phyloP scores from a whole-genome alignment of 2,797 vertebrate species.

The Sebastes hubbsi region DNA sequence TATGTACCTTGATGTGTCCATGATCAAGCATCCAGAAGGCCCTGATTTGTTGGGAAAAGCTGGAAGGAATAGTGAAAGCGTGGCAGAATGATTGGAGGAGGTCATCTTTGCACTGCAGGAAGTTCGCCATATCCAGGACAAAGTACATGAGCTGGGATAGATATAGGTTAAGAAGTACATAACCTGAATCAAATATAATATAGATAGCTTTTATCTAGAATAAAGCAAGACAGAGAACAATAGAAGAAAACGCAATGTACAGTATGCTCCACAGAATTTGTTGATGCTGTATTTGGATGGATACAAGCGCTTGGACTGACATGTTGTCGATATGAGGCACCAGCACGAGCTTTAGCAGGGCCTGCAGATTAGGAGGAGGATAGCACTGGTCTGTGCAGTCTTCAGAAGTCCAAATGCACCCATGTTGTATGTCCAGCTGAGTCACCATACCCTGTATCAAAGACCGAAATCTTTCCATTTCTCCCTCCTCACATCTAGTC shows the following conservation, averaged over 20 bases:
- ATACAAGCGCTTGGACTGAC: conserved; percentile 70
- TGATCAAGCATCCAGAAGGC: conserved; percentile 77
- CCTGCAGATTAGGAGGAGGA: conserved; percentile 71
- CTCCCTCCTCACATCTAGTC: conserved; percentile 32
- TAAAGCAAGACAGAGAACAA: not conserved
- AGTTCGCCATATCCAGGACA: conserved; percentile 69
- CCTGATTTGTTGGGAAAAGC: conserved; percentile 65
- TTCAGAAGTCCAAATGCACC: conserved; percentile 65
- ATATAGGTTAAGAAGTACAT: conserved; percentile 44
- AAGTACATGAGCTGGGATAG: conserved; percentile 74
- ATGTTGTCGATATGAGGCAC: conserved; percentile 55
- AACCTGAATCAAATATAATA: not conserved
- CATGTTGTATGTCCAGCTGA: conserved; percentile 52
- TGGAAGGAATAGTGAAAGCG: conserved; percentile 63
- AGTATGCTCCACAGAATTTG: not conserved
- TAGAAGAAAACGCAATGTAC: not conserved
- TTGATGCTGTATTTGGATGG: conserved; percentile 5
- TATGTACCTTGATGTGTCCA: conserved; percentile 57
- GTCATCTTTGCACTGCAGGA: conserved; percentile 70
- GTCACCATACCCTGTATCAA: conserved; percentile 69
- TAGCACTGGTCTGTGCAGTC: conserved; percentile 48
- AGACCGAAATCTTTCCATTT: conserved; percentile 39
- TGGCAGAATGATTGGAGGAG: conserved; percentile 70
- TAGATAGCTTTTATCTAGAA: not conserved
- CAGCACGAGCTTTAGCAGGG: conserved; percentile 70